Conservation (phyloP, 2,113 vertebrate species). For the Thunnus thynnus region DNA sequence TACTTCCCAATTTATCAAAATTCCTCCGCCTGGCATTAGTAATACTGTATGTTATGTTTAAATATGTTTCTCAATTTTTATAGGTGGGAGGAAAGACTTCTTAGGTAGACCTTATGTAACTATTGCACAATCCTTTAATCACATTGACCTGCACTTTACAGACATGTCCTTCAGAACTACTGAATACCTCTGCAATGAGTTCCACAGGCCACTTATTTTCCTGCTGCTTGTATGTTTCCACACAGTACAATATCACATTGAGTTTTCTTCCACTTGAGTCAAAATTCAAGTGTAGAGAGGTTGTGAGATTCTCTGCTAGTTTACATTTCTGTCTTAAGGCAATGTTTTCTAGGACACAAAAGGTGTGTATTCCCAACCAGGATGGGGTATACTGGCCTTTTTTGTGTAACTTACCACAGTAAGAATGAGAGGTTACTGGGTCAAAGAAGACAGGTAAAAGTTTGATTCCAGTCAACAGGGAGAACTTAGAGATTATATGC, state of each 20-base stretch:
- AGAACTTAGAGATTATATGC: too few species aligned
- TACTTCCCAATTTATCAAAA: not conserved
- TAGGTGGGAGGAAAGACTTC: not conserved
- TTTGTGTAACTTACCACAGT: too few species aligned
- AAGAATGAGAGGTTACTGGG: too few species aligned
- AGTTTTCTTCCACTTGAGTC: constrained; percentile 34
- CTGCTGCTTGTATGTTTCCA: constrained; percentile 30
- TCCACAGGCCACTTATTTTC: constrained; percentile 35
- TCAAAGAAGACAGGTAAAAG: too few species aligned
- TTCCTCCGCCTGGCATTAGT: constrained; percentile 17
- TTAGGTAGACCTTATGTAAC: constrained; percentile 45
- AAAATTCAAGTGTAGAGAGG: not conserved
- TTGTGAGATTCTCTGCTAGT: too few species aligned
- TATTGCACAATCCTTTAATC: constrained; percentile 65
- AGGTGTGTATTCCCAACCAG: too few species aligned
- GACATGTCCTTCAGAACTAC: constrained; percentile 43
- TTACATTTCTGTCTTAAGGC: too few species aligned
- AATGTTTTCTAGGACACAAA: too few species aligned
- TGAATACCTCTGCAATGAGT: constrained; percentile 32
- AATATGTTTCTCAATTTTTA: constrained; percentile 22
- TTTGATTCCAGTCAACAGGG: too few species aligned
- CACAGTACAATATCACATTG: constrained; percentile 28
- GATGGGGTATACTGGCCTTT: too few species aligned
- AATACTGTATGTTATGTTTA: not conserved
- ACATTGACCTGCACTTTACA: constrained; percentile 41